Percentiles rank a stretch among this genome's conserved stretches.
Evolutionary conservation across 2,113 vertebrate genomes (phyloP).

Genomic region (Prolemur simus): DNA sequence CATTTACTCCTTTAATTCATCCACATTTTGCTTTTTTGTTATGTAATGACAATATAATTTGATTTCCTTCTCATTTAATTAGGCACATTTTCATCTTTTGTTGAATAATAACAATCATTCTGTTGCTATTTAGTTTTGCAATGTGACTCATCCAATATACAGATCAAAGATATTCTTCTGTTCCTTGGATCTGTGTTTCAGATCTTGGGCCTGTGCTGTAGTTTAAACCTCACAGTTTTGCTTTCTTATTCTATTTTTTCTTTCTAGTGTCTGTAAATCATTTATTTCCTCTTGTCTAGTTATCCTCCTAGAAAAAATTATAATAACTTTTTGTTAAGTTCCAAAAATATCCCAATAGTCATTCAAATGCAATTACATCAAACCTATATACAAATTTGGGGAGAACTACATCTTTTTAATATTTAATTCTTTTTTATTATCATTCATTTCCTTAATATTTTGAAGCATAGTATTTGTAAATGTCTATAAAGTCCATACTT

Average conservation of each 20-base stretch:
- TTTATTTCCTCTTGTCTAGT: not conserved
- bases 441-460: constrained; percentile 1
- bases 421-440: not conserved
- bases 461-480: not conserved
- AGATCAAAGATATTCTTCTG: not conserved
- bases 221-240: not conserved
- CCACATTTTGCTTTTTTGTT: not conserved
- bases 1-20: not conserved
- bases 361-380: not conserved
- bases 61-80: not conserved
- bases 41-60: not conserved
- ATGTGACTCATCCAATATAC: not conserved
- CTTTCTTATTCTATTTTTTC: not conserved
- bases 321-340: not conserved
- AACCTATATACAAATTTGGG: not conserved
- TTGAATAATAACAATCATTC: not conserved
- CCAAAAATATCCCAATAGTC: not conserved
- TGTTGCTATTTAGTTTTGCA: not conserved
- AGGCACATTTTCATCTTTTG: not conserved
- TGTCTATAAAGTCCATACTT: not conserved
- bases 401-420: not conserved
- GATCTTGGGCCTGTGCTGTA: not conserved
- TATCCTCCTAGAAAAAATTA: not conserved
- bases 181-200: not conserved
- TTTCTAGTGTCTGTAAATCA: not conserved